Evolutionary conservation across 2,113 vertebrate species (phyloP), one percentile per base, ranked within the genome.

Genomic region (Gambusia holbrooki): DNA sequence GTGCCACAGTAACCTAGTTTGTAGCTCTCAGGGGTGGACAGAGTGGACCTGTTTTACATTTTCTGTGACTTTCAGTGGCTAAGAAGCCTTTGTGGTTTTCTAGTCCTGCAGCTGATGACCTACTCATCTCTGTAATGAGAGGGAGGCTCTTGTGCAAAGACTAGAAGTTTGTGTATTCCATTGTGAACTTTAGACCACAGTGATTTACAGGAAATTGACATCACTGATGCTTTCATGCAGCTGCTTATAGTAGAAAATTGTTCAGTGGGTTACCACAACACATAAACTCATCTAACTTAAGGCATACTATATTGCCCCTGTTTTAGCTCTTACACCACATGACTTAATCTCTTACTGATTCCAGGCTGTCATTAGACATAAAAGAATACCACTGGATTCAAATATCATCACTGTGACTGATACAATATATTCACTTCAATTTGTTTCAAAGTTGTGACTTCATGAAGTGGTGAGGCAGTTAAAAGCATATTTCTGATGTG

Each of bases 91-190:
- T 64, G 69, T 70, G 35, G 63, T 58, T 81, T 74, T 48, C 29
- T 63, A 51, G 32, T 17, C 30, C 70, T 54, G 76, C 40, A 64
- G 60, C 25, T 25, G 28, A 62, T 76, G 79, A 79, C 76, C 76
- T 71, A 4, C 30, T 81, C 72, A 69, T 69, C 69, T 81, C 81
- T 54, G 32, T 1, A 63, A 76, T 83, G 86, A 84, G 45, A 48
- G 17, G 15, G 17, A 48, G 45, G 15, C 45, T 48, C 45, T 48
- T 19, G 17, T 60, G 35, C 45, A 19, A 8, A 62, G 66, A 80
- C 67, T 58, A 78, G 73, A 75, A 62, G 69, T 71, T 62, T 9
- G 30, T 30, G 68, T 62, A 40, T 85, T 66, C 25, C 67, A 79
- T 19, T 35, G 58, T 76, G 61, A 67, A 78, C 71, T 13, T 45